These are phyloP conservation scores for Parapsyche elsis DNA, from an alignment of 1,140 invertebrate genomes.

Conservation along the genomic window DNA sequence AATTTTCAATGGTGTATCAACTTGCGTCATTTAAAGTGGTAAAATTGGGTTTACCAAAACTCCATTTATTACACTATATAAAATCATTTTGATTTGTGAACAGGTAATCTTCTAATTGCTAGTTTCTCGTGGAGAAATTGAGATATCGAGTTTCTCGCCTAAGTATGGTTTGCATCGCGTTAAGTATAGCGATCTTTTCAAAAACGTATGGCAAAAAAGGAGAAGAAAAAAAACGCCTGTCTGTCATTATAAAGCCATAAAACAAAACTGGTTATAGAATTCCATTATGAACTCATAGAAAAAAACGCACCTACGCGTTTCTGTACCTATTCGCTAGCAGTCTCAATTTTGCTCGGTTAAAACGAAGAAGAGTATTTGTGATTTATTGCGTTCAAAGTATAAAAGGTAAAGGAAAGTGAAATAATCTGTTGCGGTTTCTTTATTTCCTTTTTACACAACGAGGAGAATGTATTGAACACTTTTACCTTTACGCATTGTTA, in stretches of 20 bases:
- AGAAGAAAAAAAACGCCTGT: slow-evolving; percentile 17
- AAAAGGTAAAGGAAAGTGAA: slow-evolving; percentile 15
- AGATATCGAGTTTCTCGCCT: slow-evolving; percentile 46
- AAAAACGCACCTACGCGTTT: slow-evolving; percentile 5
- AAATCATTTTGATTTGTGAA: background rate
- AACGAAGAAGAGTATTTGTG: slow-evolving; percentile 3
- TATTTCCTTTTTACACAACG: background rate
- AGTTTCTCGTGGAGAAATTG: slow-evolving; percentile 42
- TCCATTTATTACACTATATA: too few relatives aligned
- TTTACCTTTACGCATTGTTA: background rate
- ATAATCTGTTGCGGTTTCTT: slow-evolving; percentile 20
- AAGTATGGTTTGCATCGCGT: slow-evolving; percentile 5
- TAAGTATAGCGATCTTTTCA: slow-evolving; percentile 11
- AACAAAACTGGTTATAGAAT: slow-evolving; percentile 26
- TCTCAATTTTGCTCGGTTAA: slow-evolving; percentile 4
- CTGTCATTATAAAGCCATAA: slow-evolving; percentile 39
- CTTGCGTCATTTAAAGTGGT: too few relatives aligned
- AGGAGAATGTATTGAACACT: background rate
- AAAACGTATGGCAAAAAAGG: background rate
- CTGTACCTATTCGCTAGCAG: background rate
- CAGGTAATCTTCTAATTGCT: slow-evolving; percentile 41
- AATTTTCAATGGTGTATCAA: too few relatives aligned
- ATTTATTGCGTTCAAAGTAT: slow-evolving; percentile 14
- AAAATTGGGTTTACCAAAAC: too few relatives aligned
- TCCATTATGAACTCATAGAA: slow-evolving; percentile 13